Base-by-base conservation (phyloP, 2,888 invertebrate genomes). In the Polietes domitor region DNA sequence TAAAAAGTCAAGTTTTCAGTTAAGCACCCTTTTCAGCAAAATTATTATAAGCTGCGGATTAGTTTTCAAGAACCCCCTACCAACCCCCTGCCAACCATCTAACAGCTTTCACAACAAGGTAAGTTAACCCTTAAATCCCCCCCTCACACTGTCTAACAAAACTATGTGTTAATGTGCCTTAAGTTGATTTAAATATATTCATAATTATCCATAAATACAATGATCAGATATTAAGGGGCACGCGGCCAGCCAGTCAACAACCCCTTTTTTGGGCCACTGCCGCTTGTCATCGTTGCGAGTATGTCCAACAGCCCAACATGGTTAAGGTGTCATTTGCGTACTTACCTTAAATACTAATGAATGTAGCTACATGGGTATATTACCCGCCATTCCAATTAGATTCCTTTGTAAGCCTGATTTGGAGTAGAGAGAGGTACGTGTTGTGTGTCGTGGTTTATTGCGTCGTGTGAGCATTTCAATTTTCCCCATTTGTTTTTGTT, bases 381-480 rank as follows among this genome's bases (percentile, higher is more conserved):
- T n/a, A 4, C 17, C 28, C 17, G 17, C 37, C 43, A 68, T 68
- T 68, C 68, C 68, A 43, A 68, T 68, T 68, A 41, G 68, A 68
- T 43, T 68, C 32, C 68, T 6, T 43, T 68, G 1, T 28, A 26
- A 12, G 32, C 28, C 32, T 61, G n/a, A 61, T 61, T 28, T 21
- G 21, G 24, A n/a, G 17, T 2, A 53, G n/a, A 58, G 2, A 10
- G 17, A 1, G 21, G 65, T 32, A 32, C 65, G 43, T 41, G 24
- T 24, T 6, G 10, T 24, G 37, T 41, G 15, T 68, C 32, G 12
- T 17, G 24, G 6, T 68, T 68, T 68, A 68, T 68, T 21, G 68
- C 68, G 68, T 68, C 68, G 68, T 68, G 68, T 43, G 43, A 43
- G 37, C 24, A 61, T 61, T 61, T 61, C 26, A 61, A 61, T n/a